phyloP scores from a whole-genome alignment of 1,140 invertebrate genomes.

The Helicorthomorpha holstii region DNA sequence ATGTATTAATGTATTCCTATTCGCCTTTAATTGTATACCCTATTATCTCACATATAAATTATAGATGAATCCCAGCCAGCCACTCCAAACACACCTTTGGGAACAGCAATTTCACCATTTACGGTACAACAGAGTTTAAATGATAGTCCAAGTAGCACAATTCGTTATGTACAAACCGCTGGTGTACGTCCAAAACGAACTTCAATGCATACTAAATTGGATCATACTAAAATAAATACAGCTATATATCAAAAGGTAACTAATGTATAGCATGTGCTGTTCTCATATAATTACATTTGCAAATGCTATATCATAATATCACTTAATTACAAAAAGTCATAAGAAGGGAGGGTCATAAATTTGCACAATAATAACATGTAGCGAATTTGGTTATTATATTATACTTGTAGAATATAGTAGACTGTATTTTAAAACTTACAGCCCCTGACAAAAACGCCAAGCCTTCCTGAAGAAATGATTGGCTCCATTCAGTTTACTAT shows the following conservation, averaged over 20 bases:
- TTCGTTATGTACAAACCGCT: background rate
- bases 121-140: background rate
- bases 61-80: conserved; percentile 5
- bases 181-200: conserved; percentile 9
- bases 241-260: conserved; percentile 11
- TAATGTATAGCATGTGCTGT: background rate
- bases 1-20: too few relatives aligned
- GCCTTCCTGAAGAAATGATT: conserved; percentile 11
- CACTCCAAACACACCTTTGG: conserved; percentile 10
- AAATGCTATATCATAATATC: too few relatives aligned
- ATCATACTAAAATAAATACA: conserved; percentile 15
- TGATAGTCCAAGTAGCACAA: background rate
- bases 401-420: background rate
- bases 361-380: too few relatives aligned
- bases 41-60: background rate
- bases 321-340: too few relatives aligned
- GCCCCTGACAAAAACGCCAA: background rate
- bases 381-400: background rate
- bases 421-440: background rate
- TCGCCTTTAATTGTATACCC: too few relatives aligned
- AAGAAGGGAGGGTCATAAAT: too few relatives aligned
- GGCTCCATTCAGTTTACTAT: conserved; percentile 22
- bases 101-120: conserved; percentile 6
- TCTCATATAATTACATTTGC: background rate
- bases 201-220: conserved; percentile 15